A percentile compares a stretch with the other conserved stretches of the same genome.
These are phyloP conservation scores for Phlogophora meticulosa DNA, from an alignment of 2,888 invertebrate genomes.

Conservation along the genomic window DNA sequence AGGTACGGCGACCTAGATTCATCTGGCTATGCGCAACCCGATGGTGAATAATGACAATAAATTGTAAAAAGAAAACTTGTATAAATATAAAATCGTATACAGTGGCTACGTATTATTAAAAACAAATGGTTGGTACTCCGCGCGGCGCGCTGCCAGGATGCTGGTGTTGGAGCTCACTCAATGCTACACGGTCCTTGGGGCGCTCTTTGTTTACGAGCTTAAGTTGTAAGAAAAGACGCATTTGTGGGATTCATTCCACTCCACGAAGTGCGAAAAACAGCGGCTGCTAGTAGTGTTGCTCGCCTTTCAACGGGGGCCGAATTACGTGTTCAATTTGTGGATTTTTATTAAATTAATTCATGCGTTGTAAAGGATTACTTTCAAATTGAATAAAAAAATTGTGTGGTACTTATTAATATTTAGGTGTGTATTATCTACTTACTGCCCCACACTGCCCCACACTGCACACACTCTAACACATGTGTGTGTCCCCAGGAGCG, in stretches of 20 bases:
- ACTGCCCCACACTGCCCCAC: background rate
- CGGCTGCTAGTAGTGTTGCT: background rate
- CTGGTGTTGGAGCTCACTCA: too few species aligned
- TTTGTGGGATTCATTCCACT: slow-evolving; percentile 8
- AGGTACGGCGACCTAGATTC: too few species aligned
- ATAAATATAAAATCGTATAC: too few species aligned
- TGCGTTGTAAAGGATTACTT: background rate
- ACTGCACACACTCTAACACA: background rate
- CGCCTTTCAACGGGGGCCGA: background rate
- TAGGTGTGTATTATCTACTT: background rate
- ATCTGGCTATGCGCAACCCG: too few species aligned
- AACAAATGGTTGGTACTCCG: too few species aligned
- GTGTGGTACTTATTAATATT: background rate
- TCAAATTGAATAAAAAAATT: background rate
- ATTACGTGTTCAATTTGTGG: background rate
- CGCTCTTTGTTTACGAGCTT: background rate
- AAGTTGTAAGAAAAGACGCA: slow-evolving; percentile 3
- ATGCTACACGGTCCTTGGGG: background rate
- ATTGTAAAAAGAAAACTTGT: too few species aligned
- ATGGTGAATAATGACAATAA: too few species aligned
- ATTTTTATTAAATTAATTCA: background rate
- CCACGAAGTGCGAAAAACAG: background rate
- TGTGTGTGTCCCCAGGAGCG: slow-evolving; percentile 92
- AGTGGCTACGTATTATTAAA: too few species aligned
- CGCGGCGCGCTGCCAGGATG: too few species aligned